A percentile compares a stretch with the other conserved stretches of the same genome.
Conservation (phyloP, 2,888 invertebrate genomes). For the Heliothis peltigera region DNA sequence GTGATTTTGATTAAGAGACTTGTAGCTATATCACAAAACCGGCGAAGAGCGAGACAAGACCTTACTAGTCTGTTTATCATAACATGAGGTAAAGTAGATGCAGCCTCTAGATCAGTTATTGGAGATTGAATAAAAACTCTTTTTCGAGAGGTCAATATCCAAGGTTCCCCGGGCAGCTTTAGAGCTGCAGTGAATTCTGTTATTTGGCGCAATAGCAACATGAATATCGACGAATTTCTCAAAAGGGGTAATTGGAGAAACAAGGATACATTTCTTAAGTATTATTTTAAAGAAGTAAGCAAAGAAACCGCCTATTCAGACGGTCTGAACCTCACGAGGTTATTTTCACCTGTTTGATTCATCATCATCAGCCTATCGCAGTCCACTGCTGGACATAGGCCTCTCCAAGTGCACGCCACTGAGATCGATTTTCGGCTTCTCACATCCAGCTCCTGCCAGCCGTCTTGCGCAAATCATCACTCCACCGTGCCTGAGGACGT, state of each 20-base stretch:
- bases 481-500: too few relatives aligned
- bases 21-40: too few relatives aligned
- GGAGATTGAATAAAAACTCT: conserved; percentile 1
- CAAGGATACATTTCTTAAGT: neutral
- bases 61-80: conserved; percentile 1
- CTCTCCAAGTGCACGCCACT: too few relatives aligned
- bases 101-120: conserved; percentile 1
- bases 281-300: conserved; percentile 6
- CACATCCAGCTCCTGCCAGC: too few relatives aligned
- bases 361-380: too few relatives aligned
- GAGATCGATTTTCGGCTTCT: too few relatives aligned
- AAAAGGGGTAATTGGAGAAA: conserved; percentile 9
- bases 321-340: too few relatives aligned
- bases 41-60: neutral
- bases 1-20: neutral
- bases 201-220: neutral
- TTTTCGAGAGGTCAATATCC: neutral
- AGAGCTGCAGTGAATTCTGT: conserved; percentile 6
- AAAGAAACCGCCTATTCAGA: neutral
- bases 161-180: conserved; percentile 1
- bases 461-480: too few relatives aligned
- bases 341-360: too few relatives aligned
- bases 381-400: too few relatives aligned
- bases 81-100: conserved; percentile 4
- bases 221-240: neutral